phyloP scores from a whole-genome alignment of 2,888 invertebrate genomes.

The Polydrusus cervinus region DNA sequence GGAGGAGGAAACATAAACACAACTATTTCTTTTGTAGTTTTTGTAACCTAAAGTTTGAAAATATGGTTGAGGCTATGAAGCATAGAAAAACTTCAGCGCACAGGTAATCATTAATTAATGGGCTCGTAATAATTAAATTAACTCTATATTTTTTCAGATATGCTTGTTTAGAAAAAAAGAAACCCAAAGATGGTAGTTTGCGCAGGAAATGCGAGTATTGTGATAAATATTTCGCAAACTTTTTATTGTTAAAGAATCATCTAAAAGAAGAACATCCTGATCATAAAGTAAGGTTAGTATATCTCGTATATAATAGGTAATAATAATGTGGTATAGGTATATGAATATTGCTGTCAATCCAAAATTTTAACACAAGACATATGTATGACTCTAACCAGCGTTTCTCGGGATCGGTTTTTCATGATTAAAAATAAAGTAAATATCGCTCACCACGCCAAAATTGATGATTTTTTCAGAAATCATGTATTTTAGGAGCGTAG shows the following conservation, averaged over 20 bases:
- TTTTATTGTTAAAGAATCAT: conserved; percentile 78
- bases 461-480: no score
- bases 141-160: conserved; percentile 67
- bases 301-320: no score
- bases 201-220: conserved; percentile 78
- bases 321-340: no score
- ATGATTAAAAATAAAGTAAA: no score
- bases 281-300: conserved; percentile 76
- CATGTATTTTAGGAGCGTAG: no score
- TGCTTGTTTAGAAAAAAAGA: conserved; percentile 71
- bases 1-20: conserved; percentile 76
- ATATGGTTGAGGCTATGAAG: conserved; percentile 76
- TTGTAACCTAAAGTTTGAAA: conserved; percentile 79
- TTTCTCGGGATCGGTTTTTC: no score
- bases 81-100: conserved; percentile 81
- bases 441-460: no score
- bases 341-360: no score
- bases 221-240: conserved; percentile 72
- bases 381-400: no score
- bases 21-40: conserved; percentile 79
- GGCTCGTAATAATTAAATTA: not conserved
- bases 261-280: conserved; percentile 77
- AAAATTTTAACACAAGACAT: no score
- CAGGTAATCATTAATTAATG: conserved; percentile 57
- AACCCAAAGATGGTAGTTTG: conserved; percentile 66